Base-by-base conservation (phyloP, 2,888 invertebrate species). In the Anoplius nigerrimus region DNA sequence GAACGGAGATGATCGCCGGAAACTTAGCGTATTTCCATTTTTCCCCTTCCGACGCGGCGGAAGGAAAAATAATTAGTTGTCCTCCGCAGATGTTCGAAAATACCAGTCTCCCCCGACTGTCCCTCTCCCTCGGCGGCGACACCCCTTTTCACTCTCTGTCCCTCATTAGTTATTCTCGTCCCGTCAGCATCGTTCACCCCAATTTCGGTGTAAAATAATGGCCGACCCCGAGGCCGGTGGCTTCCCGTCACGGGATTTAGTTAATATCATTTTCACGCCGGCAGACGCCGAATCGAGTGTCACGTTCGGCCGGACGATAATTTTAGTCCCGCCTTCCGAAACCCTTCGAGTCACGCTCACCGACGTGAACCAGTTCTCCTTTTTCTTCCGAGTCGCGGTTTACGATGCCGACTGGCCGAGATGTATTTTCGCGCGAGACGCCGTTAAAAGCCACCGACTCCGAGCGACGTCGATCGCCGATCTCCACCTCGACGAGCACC, bases 101-200 rank as follows among this genome's bases (percentile, higher is more conserved):
- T 62, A 22, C 51, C 57, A 11, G 53, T 48, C 51, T 52, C 55
- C 60, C 15, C 61, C 58, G 56, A 18, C 55, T 62, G 57, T 48
- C 65, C 53, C 58, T 66, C 34, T 1, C 11, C 34, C 4, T 34
- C 2, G 11, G n/a, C n/a, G n/a, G n/a, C n/a, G n/a, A n/a, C 34
- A 34, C 6, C 34, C 34, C 4, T 34, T 34, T 34, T 34, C 34
- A 6, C 34, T 34, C 34, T 34, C 34, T 34, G 34, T 34, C 34
- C 34, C 62, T 74, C 75, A 74, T 80, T 76, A 77, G 75, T 81
- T 76, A 71, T 77, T 78, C 74, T 65, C 63, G 65, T 76, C 59
- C 74, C 66, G 72, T 76, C 78, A 62, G 66, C 75, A 58, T 66
- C 63, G 60, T 54, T 71, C 70, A 63, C 64, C 73, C 69, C 75